phyloP scores from a whole-genome alignment of 2,888 invertebrate genomes.

The Rhagonycha lutea region DNA sequence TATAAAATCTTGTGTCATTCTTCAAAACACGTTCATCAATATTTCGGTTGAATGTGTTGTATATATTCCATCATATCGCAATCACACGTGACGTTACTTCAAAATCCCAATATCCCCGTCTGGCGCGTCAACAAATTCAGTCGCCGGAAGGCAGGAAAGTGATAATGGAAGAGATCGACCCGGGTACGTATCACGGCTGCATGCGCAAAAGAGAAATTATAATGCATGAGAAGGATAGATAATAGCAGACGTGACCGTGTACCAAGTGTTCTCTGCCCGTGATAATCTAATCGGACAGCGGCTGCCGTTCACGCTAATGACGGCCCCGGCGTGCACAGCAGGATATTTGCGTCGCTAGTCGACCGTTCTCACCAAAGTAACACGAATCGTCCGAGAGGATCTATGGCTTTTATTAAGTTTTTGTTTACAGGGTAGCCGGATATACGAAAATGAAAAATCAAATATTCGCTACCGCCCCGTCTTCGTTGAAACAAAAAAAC shows the following conservation, averaged over 20 bases:
- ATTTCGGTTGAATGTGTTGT: conserved; percentile 31
- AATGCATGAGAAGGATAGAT: conserved; percentile 6
- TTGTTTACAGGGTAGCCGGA: conserved; percentile 22
- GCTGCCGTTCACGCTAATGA: conserved; percentile 54
- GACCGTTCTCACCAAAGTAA: conserved; percentile 19
- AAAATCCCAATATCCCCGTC: conserved; percentile 37
- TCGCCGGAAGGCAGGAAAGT: conserved; percentile 35
- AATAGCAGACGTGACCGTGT: conserved; percentile 24
- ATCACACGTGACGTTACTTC: conserved; percentile 39
- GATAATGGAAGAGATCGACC: conserved; percentile 29
- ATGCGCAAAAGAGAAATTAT: conserved; percentile 13
- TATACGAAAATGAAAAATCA: conserved; percentile 25
- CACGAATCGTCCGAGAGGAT: conserved; percentile 25
- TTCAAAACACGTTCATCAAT: conserved; percentile 19
- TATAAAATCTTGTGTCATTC: conserved; percentile 15
- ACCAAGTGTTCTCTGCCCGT: conserved; percentile 39
- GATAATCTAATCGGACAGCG: conserved; percentile 56
- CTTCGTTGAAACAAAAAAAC: background rate
- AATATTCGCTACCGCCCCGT: conserved; percentile 8
- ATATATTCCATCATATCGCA: conserved; percentile 38
- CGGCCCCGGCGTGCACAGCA: conserved; percentile 48
- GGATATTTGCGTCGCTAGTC: conserved; percentile 42
- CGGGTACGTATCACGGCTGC: background rate
- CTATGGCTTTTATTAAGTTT: conserved; percentile 28
- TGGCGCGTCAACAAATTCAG: conserved; percentile 39